phyloP scores from a whole-genome alignment of 2,797 vertebrate genomes.

The Scolopax bukidnonensis region DNA sequence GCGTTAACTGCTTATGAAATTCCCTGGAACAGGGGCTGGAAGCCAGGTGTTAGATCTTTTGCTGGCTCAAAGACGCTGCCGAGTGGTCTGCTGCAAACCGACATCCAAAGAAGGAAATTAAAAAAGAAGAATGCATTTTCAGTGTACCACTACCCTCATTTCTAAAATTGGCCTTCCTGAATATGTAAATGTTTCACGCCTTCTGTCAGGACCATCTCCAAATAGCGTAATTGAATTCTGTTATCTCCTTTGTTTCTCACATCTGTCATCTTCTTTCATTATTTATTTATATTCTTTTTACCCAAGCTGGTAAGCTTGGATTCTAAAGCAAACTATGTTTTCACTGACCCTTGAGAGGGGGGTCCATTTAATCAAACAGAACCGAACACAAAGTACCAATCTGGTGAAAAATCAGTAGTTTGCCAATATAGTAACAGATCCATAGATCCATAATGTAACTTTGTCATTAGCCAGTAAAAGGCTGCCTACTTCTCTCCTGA shows the following conservation, averaged over 20 bases:
- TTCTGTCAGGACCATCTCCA: slow-evolving; percentile 67
- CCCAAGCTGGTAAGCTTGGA: background rate
- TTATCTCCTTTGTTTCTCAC: slow-evolving; percentile 42
- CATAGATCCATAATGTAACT: background rate
- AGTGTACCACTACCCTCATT: slow-evolving; percentile 8
- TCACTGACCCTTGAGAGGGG: background rate
- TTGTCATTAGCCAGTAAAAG: background rate
- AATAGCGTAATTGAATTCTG: slow-evolving; percentile 68
- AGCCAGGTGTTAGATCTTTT: slow-evolving; percentile 52
- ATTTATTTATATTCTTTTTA: slow-evolving; percentile 41
- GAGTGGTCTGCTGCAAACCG: slow-evolving; percentile 54
- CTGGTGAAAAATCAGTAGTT: background rate
- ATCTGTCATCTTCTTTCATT: slow-evolving; percentile 39
- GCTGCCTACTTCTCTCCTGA: background rate
- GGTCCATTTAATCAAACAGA: background rate
- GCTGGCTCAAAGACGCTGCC: slow-evolving; percentile 48
- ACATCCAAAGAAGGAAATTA: slow-evolving; percentile 66
- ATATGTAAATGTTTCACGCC: slow-evolving; percentile 40
- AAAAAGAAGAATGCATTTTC: slow-evolving; percentile 69
- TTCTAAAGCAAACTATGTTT: background rate
- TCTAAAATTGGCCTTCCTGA: slow-evolving; percentile 38
- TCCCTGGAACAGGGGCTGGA: background rate
- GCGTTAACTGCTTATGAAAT: background rate
- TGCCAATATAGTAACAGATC: background rate
- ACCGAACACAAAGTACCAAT: background rate